phyloP scores from a whole-genome alignment of 2,113 vertebrate genomes.

The Ascaphus truei region DNA sequence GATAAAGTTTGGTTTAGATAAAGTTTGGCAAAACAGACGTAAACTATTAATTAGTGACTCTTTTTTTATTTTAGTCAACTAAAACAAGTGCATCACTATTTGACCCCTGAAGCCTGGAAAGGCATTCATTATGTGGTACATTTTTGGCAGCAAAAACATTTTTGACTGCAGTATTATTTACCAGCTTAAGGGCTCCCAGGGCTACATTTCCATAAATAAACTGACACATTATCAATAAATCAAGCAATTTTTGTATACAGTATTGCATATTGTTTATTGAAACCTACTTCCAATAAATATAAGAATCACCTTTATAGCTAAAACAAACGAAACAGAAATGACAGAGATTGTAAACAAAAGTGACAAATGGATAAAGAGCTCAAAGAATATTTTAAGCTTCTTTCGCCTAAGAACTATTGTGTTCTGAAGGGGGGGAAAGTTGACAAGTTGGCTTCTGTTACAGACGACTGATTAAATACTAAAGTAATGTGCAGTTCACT shows the following conservation, averaged over 20 bases:
- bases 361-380: constrained; percentile 52
- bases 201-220: constrained; percentile 72
- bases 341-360: constrained; percentile 72
- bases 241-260: constrained; percentile 63
- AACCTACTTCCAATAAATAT: constrained; percentile 73
- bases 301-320: constrained; percentile 62
- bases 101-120: constrained; percentile 39
- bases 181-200: constrained; percentile 56
- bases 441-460: background rate
- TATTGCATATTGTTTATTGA: constrained; percentile 76
- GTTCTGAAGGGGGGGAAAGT: background rate
- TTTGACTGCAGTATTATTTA: constrained; percentile 66
- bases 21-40: constrained; percentile 66
- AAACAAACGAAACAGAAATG: constrained; percentile 69
- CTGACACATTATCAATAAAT: constrained; percentile 79
- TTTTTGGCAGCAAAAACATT: constrained; percentile 51
- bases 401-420: background rate
- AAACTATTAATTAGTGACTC: constrained; percentile 53
- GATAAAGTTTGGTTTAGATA: constrained; percentile 67
- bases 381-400: background rate
- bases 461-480: no score
- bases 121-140: constrained; percentile 41
- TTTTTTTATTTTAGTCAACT: constrained; percentile 43
- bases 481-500: background rate
- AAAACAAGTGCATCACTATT: constrained; percentile 48